Percentiles rank a stretch among this genome's conserved stretches.
Evolutionary conservation across 1,140 invertebrate species (phyloP).

Genomic region (Lepeophtheirus salmonis): DNA sequence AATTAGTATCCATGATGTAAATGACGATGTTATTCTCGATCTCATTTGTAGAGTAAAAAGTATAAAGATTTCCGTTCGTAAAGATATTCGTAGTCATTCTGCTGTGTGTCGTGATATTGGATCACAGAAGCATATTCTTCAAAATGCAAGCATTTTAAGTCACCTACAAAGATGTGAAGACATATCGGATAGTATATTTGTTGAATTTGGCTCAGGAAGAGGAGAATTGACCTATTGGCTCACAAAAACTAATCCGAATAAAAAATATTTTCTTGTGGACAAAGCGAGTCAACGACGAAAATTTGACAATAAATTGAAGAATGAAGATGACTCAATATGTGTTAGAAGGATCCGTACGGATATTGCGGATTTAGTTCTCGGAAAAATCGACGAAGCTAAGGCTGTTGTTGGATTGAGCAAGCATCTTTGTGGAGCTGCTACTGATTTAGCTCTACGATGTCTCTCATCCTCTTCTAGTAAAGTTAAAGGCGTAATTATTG

Average conservation of each 20-base stretch:
- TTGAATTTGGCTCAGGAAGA: conserved; percentile 74
- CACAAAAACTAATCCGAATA: conserved; percentile 34
- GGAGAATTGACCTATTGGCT: conserved; percentile 49
- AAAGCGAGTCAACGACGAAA: conserved; percentile 55
- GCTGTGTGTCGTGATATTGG: conserved; percentile 23
- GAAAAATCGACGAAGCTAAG: conserved; percentile 31
- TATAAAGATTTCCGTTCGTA: background rate
- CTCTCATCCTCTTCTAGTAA: background rate
- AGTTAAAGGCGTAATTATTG: conserved; percentile 42
- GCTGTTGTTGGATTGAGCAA: conserved; percentile 52
- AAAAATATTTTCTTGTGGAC: conserved; percentile 49
- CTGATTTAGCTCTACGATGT: conserved; percentile 33
- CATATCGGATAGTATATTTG: conserved; percentile 38
- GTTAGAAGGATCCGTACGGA: conserved; percentile 45
- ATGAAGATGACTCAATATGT: conserved; percentile 31
- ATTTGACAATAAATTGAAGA: conserved; percentile 46
- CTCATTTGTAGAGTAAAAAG: background rate
- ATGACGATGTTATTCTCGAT: background rate
- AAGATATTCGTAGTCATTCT: background rate
- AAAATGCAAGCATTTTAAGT: conserved; percentile 45
- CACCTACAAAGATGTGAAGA: conserved; percentile 33
- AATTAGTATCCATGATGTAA: background rate
- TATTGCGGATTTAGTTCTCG: conserved; percentile 46
- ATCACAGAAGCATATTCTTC: conserved; percentile 45
- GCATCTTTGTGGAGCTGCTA: conserved; percentile 67